phyloP scores from a whole-genome alignment of 2,113 vertebrate genomes.

The Stercorarius parasiticus region DNA sequence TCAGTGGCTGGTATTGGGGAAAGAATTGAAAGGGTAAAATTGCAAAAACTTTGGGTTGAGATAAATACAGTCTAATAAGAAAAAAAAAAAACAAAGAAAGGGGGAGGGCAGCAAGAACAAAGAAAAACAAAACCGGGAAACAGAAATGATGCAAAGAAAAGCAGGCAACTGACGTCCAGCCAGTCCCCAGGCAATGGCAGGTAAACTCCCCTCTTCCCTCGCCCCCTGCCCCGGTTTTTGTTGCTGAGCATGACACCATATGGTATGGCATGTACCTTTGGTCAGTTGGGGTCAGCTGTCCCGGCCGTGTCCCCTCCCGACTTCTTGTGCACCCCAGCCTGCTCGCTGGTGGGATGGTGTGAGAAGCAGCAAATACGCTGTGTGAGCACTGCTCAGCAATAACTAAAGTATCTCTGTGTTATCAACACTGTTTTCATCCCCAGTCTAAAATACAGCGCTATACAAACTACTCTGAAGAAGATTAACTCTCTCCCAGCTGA shows the following conservation, averaged over 20 bases:
- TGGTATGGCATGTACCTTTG: background rate
- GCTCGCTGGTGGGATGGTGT: accelerated
- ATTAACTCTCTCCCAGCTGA: background rate
- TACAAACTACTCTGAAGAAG: background rate
- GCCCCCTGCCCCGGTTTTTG: accelerated
- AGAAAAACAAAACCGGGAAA: background rate
- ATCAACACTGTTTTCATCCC: background rate
- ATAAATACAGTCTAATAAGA: background rate
- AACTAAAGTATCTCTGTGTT: background rate
- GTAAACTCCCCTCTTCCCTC: background rate
- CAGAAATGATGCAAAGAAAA: background rate
- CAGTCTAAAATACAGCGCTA: background rate
- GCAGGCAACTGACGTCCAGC: background rate
- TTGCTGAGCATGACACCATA: background rate
- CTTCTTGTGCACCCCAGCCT: background rate
- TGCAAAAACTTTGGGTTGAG: background rate
- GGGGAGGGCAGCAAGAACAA: background rate
- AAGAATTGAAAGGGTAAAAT: background rate
- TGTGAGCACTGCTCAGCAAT: background rate
- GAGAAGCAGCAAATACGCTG: background rate
- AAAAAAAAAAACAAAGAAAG: accelerated
- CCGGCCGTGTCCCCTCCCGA: accelerated
- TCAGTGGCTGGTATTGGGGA: background rate
- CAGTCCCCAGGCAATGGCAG: background rate
- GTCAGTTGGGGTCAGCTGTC: background rate